Evolutionary conservation across 2,797 vertebrate species (phyloP).

Genomic region (Thripadectes ignobilis): DNA sequence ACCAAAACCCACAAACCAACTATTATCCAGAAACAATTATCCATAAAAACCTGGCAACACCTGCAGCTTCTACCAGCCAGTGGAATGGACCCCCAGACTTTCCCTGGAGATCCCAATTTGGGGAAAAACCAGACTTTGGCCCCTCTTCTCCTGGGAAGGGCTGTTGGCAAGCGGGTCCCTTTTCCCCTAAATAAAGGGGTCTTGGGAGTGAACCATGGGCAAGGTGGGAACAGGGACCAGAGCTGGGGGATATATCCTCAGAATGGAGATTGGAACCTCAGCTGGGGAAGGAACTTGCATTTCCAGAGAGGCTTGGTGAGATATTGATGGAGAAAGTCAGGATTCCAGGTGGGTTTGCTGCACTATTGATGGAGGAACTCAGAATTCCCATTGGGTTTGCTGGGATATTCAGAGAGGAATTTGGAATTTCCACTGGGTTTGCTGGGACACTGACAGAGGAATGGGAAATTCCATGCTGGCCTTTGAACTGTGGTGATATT

Average conservation of each 20-base stretch:
- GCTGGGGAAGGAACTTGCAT: not conserved
- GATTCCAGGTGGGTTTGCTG: too few species aligned
- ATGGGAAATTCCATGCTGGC: not conserved
- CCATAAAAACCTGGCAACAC: accelerated
- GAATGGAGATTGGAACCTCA: not conserved
- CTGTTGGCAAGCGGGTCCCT: accelerated
- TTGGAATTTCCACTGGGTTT: not conserved
- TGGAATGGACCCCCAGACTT: accelerated
- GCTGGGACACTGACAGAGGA: not conserved
- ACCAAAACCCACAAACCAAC: not conserved
- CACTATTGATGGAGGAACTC: not conserved
- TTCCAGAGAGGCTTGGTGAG: not conserved
- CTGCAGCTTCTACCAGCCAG: not conserved
- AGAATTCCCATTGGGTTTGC: not conserved
- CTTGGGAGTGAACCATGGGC: accelerated
- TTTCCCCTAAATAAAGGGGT: accelerated
- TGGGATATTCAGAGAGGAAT: not conserved
- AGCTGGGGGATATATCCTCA: not conserved
- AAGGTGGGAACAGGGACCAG: accelerated
- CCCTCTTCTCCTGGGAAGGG: not conserved
- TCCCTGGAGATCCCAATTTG: accelerated
- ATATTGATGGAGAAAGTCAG: not conserved
- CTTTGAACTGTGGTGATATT: not conserved
- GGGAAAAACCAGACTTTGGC: not conserved
- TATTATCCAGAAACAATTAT: accelerated